Base-by-base conservation (phyloP, 1,140 invertebrate species). In the Whitmania pigra region DNA sequence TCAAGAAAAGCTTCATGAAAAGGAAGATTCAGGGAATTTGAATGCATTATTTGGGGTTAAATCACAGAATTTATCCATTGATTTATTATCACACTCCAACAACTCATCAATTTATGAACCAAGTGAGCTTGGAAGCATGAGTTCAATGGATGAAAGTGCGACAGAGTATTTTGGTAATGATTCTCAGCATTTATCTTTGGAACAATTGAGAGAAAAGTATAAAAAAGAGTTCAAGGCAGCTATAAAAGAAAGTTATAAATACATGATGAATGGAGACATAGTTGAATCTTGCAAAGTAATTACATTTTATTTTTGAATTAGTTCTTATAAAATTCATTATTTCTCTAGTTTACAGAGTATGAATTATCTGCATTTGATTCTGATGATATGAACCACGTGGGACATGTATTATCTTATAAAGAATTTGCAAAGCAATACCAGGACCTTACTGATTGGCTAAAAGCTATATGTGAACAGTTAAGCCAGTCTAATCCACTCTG, bases 291-390 rank as follows among this genome's bases (percentile, higher is more conserved):
- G 57, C 57, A 63, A 63, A 20, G 57, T 63, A 49, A 49, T 5
- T 49, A 49, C 13, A 17, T 49, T 49, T 49, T 49, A 49, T 49
- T 63, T 63, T 17, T 60, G 17, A 63, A 7, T 2, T 63, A 20
- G 9, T 25, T 63, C n/a, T 60, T 22, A 7, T 60, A 22, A 60
- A 63, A 13, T 18, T n/a, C 29, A 11, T 63, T 63, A 6, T 31
- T 63, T 31, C 22, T 11, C 57, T 18, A 63, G 57, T 63, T 63
- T 22, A 63, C 57, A n/a, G 57, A 63, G 29, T 4, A 15, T n/a
- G 57, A 63, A 63, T n/a, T 63, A 13, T 63, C 57, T 22, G 20
- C 57, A n/a, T 63, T 63, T 63, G 57, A 63, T 63, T 63, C 57
- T 63, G 57, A 63, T 63, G 57, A 63, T 13, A 31, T 63, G 57